phyloP scores from a whole-genome alignment of 2,113 vertebrate species.

The Myrmecobius fasciatus region DNA sequence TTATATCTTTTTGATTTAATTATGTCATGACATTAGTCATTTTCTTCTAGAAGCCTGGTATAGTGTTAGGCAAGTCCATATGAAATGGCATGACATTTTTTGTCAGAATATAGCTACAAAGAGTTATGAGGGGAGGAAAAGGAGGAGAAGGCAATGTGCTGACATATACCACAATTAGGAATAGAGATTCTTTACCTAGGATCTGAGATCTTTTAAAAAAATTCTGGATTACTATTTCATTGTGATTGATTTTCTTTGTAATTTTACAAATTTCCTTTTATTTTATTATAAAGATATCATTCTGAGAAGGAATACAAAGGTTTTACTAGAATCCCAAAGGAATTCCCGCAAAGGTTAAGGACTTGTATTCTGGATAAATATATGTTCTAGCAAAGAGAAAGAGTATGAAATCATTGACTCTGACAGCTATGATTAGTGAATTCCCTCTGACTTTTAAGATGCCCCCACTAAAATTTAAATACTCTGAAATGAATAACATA shows the following conservation, averaged over 20 bases:
- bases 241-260: background rate
- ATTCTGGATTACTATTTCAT: background rate
- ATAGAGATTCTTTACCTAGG: background rate
- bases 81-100: background rate
- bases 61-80: background rate
- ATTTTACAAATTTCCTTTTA: background rate
- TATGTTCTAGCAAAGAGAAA: background rate
- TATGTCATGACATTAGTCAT: background rate
- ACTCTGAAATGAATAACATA: background rate
- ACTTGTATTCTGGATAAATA: background rate
- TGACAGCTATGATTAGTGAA: background rate
- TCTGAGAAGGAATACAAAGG: no score
- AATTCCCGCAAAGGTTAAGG: background rate
- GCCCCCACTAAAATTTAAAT: no score
- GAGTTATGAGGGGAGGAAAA: no score
- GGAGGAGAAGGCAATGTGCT: background rate
- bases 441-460: no score
- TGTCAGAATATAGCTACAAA: background rate
- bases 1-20: background rate
- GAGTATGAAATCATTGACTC: background rate
- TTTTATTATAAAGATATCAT: background rate
- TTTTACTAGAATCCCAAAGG: background rate
- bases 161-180: background rate
- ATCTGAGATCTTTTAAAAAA: background rate
- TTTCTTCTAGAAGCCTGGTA: background rate